Evolutionary conservation across 2,888 invertebrate genomes (phyloP), one percentile per base, ranked within the genome.

Genomic region (Trilocha varians): DNA sequence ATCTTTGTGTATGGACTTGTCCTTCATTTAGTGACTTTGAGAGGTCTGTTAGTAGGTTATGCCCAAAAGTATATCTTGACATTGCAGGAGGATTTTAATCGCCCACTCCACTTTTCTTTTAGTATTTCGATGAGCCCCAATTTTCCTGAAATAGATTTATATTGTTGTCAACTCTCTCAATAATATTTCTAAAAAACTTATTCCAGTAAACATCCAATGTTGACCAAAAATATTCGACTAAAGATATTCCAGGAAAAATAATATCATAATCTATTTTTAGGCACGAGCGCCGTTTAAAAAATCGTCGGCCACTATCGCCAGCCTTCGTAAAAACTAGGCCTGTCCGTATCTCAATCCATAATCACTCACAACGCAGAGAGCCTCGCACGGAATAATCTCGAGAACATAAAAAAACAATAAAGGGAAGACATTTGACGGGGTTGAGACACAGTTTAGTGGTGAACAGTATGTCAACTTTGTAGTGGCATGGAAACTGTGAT

Each of bases 401-500:
- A 40, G 48, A 49, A 52, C 49, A 52, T 50, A 52, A 76, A 76
- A 75, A 78, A 75, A 73, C 71, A 75, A 76, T 71, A 74, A 77
- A 65, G 64, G 54, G 57, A 66, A 65, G 68, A 65, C 62, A 65
- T 65, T 62, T 68, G 69, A 69, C 62, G 62, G 46, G 57, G 53
- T 55, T 50, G 41, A 37, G 35, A 15, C 48, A 49, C 40, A 43
- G 46, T 14, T 13, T 16, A n/a, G 32, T 5, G 11, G 8, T 0
- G 36, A 8, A 32, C 53, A 62, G 62, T 55, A 52, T 46, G 17
- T 0, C 16, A 13, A 43, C 5, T 35, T 6, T 11, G 32, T 36
- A 2, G 6, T 2, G 8, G 8, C 25, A 11, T 25, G 6, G 3
- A 25, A 25, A 25, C 2, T 25, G 11, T n/a, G n/a, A n/a, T n/a